phyloP scores from a whole-genome alignment of 2,888 invertebrate genomes.

The Zootermopsis nevadensis region DNA sequence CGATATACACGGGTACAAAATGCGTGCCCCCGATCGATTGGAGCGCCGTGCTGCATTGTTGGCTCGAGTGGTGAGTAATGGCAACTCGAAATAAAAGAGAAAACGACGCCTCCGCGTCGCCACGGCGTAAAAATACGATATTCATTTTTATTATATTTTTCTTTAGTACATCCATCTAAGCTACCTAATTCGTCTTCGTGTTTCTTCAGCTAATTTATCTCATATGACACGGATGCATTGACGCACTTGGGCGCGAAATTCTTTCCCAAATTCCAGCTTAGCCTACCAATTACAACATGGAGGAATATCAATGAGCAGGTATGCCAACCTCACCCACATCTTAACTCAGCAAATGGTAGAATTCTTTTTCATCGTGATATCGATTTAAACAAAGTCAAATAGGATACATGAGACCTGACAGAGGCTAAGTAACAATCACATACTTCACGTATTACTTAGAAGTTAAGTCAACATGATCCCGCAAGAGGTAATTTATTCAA shows the following conservation, averaged over 20 bases:
- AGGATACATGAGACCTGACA: no score
- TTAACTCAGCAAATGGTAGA: no score
- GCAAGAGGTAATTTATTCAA: no score
- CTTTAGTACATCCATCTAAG: slow-evolving; percentile 1
- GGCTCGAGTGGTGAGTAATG: slow-evolving; percentile 30
- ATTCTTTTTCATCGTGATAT: no score
- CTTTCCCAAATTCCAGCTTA: not conserved
- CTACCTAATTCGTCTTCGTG: slow-evolving; percentile 6
- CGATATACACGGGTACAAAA: slow-evolving; percentile 10
- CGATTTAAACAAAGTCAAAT: no score
- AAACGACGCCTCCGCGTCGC: slow-evolving; percentile 27
- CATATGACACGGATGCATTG: not conserved
- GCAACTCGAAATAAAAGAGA: slow-evolving; percentile 25
- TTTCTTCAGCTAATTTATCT: slow-evolving; percentile 10
- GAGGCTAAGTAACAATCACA: no score
- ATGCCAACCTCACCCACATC: no score
- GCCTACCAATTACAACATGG: not conserved
- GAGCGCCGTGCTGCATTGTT: slow-evolving; percentile 24
- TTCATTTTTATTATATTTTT: not conserved
- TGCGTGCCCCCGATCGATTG: slow-evolving; percentile 15
- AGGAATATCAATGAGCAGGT: no score
- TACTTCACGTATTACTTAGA: no score
- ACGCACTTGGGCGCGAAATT: not conserved
- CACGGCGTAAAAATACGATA: slow-evolving; percentile 16
- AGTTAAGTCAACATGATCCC: no score